These are phyloP conservation scores for Oryctes rhinoceros DNA, from an alignment of 1,140 invertebrate species.

Conservation along the genomic window DNA sequence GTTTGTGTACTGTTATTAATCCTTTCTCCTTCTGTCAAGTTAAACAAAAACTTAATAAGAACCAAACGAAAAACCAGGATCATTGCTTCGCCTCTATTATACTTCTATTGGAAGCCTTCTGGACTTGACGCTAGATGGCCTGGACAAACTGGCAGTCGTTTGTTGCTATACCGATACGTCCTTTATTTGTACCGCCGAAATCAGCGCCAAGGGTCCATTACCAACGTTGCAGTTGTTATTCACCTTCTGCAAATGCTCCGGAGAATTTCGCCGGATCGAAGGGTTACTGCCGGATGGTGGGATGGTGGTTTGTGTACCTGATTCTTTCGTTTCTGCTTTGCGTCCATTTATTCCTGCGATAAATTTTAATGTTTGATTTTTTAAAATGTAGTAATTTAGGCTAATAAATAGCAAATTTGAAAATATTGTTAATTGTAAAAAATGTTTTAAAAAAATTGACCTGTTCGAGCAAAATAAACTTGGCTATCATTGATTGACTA, in stretches of 20 bases:
- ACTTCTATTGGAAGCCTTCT: slow-evolving; percentile 54
- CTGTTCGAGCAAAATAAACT: too few relatives aligned
- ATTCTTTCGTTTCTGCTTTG: slow-evolving; percentile 50
- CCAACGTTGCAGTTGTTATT: slow-evolving; percentile 59
- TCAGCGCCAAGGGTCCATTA: slow-evolving; percentile 53
- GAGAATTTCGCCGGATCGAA: slow-evolving; percentile 37
- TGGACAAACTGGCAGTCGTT: slow-evolving; percentile 40
- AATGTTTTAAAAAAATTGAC: too few relatives aligned
- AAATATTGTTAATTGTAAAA: too few relatives aligned
- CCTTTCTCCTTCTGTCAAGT: not conserved
- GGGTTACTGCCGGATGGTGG: slow-evolving; percentile 46
- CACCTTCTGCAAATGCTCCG: slow-evolving; percentile 51
- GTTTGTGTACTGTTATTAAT: not conserved
- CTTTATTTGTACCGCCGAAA: slow-evolving; percentile 52
- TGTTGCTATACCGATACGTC: slow-evolving; percentile 58
- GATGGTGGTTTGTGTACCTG: slow-evolving; percentile 54
- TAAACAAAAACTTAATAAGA: too few relatives aligned
- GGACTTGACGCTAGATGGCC: slow-evolving; percentile 57
- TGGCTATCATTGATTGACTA: too few relatives aligned
- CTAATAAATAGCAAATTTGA: too few relatives aligned
- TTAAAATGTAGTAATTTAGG: too few relatives aligned
- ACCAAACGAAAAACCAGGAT: too few relatives aligned
- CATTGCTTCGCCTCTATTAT: slow-evolving; percentile 24
- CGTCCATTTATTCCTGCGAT: not conserved
- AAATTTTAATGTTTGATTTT: not conserved